A percentile compares a stretch with the other conserved stretches of the same genome.
Evolutionary conservation across 2,113 vertebrate genomes (phyloP).

Genomic region (Emberiza fucata): DNA sequence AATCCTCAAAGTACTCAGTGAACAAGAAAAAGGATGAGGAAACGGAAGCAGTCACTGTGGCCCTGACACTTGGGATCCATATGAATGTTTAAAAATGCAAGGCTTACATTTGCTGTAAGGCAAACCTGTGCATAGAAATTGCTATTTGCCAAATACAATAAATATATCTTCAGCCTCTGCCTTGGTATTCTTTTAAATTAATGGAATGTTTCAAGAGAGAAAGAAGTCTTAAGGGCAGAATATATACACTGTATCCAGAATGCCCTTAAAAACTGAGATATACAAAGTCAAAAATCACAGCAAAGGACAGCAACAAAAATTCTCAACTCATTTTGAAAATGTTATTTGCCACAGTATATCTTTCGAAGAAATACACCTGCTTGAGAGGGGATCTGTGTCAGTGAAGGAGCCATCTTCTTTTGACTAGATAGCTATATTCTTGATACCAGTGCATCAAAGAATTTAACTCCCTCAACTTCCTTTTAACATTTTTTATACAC

Average conservation of each 20-base stretch:
- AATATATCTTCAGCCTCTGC: neutral
- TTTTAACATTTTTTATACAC: neutral
- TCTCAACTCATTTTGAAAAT: neutral
- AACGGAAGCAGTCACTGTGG: neutral
- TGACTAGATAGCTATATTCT: neutral
- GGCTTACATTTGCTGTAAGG: constrained; percentile 14
- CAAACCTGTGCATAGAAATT: neutral
- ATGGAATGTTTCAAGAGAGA: neutral
- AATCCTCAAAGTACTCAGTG: neutral
- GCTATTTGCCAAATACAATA: neutral
- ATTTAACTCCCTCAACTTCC: neutral
- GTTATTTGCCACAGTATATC: no score
- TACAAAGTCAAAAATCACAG: neutral
- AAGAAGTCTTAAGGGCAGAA: neutral
- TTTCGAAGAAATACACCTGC: neutral
- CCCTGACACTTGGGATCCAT: neutral
- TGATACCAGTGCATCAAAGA: neutral
- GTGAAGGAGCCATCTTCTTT: neutral
- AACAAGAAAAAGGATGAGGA: neutral
- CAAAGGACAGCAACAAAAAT: neutral
- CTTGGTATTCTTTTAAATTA: constrained; percentile 13
- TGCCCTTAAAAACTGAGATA: neutral
- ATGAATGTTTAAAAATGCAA: neutral
- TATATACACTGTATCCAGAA: neutral
- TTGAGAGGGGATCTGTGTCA: neutral